Evolutionary conservation across 2,888 invertebrate species (phyloP).

Genomic region (Lasioglossum calceatum): DNA sequence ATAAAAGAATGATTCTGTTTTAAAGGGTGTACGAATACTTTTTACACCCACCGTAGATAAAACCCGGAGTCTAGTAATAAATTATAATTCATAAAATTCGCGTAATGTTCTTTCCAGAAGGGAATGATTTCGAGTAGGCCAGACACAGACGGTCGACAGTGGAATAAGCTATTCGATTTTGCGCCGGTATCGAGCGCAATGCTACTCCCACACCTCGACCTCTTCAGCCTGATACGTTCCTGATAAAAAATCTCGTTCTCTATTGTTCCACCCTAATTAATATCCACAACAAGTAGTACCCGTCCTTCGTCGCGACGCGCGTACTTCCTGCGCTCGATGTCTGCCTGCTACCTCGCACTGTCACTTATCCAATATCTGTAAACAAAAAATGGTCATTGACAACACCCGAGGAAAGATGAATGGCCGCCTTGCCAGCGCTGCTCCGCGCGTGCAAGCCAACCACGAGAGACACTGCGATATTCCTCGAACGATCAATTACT

Average conservation of each 20-base stretch:
- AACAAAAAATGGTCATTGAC: slow-evolving; percentile 82
- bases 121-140: neutral
- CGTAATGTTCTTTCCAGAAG: neutral
- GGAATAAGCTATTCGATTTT: slow-evolving; percentile 59
- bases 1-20: too few relatives aligned
- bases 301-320: slow-evolving; percentile 31
- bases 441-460: neutral
- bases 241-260: slow-evolving; percentile 82
- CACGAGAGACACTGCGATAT: too few relatives aligned
- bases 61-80: too few relatives aligned
- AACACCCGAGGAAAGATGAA: slow-evolving; percentile 72
- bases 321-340: slow-evolving; percentile 69
- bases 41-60: too few relatives aligned
- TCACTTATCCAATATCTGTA: slow-evolving; percentile 84
- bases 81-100: neutral
- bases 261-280: slow-evolving; percentile 84
- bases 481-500: neutral
- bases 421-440: slow-evolving; percentile 37
- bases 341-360: slow-evolving; percentile 80
- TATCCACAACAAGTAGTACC: slow-evolving; percentile 61
- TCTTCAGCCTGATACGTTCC: slow-evolving; percentile 79
- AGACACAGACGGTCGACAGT: neutral
- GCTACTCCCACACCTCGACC: slow-evolving; percentile 82
- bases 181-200: slow-evolving; percentile 61
- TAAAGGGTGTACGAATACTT: too few relatives aligned